phyloP scores from a whole-genome alignment of 2,797 vertebrate species.

The Gambusia yucatana region DNA sequence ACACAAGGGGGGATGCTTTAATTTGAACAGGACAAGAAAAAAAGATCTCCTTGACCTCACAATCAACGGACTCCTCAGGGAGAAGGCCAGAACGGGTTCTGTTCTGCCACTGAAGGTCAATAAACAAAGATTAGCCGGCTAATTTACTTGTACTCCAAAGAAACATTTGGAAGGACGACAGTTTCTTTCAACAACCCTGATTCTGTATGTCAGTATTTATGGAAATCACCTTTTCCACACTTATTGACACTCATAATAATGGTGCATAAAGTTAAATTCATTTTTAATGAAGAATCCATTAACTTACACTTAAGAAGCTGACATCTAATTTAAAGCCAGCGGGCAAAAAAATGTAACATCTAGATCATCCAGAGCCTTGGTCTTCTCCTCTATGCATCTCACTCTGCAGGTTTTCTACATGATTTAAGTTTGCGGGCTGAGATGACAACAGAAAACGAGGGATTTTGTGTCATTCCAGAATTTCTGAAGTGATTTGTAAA shows the following conservation, averaged over 20 bases:
- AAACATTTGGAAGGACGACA: not conserved
- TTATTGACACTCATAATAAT: not conserved
- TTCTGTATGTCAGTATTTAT: not conserved
- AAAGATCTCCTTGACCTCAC: constrained; percentile 24
- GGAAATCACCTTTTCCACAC: not conserved
- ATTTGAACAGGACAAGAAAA: constrained; percentile 43
- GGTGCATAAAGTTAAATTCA: not conserved
- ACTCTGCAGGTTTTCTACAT: not conserved
- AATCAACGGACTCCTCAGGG: constrained; percentile 25
- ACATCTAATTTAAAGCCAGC: not conserved
- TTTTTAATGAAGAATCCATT: not conserved
- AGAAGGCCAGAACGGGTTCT: constrained; percentile 7
- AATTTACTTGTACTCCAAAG: not conserved
- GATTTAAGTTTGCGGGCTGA: not conserved
- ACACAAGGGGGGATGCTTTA: constrained; percentile 43
- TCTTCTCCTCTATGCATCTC: not conserved
- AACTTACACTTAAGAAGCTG: not conserved
- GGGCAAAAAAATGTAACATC: not conserved
- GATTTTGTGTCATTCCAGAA: not conserved
- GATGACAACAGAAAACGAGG: not conserved
- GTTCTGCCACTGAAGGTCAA: constrained; percentile 9
- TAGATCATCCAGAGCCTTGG: not conserved
- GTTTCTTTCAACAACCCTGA: constrained; percentile 8
- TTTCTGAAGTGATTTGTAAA: not conserved
- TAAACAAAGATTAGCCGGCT: constrained; percentile 11